Evolutionary conservation across 2,888 invertebrate genomes (phyloP).

Genomic region (Clistopyga incitator): DNA sequence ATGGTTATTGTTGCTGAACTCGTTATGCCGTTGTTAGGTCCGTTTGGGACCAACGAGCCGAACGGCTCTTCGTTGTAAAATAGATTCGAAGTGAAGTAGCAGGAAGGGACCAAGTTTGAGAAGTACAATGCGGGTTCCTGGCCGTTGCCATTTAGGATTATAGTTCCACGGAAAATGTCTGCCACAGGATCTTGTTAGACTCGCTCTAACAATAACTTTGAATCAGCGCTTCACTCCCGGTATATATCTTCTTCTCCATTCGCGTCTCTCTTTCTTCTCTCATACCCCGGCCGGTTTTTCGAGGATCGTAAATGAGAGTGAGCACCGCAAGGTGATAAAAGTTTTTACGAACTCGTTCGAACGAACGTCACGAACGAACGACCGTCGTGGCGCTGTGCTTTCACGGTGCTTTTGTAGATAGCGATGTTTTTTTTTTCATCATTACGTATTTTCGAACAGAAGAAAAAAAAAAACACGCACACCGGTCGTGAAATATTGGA

Average conservation of each 20-base stretch:
- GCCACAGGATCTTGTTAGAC: constrained; percentile 44
- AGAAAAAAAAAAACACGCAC: no score
- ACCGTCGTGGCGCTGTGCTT: not conserved
- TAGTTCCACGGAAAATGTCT: constrained; percentile 31
- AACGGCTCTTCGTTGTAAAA: constrained; percentile 1
- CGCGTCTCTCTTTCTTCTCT: not conserved
- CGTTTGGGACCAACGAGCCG: not conserved
- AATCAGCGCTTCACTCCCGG: constrained; percentile 50
- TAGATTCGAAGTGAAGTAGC: constrained; percentile 25
- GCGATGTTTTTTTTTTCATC: not conserved
- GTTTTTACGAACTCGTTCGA: constrained; percentile 48
- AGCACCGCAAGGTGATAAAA: constrained; percentile 43
- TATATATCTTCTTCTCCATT: not conserved
- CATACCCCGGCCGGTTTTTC: constrained; percentile 6
- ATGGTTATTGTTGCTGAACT: not conserved
- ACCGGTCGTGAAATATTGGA: not conserved
- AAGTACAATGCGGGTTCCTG: constrained; percentile 49
- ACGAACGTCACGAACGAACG: not conserved
- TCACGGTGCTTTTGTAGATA: not conserved
- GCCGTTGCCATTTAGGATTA: constrained; percentile 30
- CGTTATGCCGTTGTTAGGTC: not conserved
- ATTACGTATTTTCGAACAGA: not conserved
- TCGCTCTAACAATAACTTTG: constrained; percentile 44
- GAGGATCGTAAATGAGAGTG: constrained; percentile 49
- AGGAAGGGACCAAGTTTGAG: constrained; percentile 6